Evolutionary conservation across 2,888 invertebrate species (phyloP).

Genomic region (Sminthurides aquaticus): DNA sequence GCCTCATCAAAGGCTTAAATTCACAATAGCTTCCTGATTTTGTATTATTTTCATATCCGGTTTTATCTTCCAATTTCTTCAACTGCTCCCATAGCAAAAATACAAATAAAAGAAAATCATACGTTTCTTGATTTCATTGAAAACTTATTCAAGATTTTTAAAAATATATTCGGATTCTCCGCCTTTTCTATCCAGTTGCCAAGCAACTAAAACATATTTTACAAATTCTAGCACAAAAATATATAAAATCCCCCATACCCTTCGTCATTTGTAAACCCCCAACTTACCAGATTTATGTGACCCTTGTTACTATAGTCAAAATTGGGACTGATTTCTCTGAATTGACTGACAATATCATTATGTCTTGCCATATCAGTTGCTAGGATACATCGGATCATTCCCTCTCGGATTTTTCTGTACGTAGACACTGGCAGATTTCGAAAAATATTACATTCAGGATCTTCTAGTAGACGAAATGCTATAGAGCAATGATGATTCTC

Average conservation of each 20-base stretch:
- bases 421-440: slow-evolving; percentile 54
- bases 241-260: too few species aligned
- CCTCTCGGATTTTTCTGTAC: slow-evolving; percentile 51
- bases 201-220: too few species aligned
- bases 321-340: slow-evolving; percentile 58
- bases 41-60: not conserved
- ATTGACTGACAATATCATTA: slow-evolving; percentile 67
- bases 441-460: slow-evolving; percentile 72
- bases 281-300: slow-evolving; percentile 63
- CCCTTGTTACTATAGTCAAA: slow-evolving; percentile 63
- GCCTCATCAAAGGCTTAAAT: too few species aligned
- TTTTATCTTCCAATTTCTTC: too few species aligned
- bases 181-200: too few species aligned
- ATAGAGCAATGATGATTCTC: slow-evolving; percentile 82
- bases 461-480: slow-evolving; percentile 69
- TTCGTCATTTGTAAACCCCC: too few species aligned
- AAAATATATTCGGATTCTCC: too few species aligned
- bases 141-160: too few species aligned
- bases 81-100: too few species aligned
- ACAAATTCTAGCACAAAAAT: too few species aligned
- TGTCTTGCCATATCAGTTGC: slow-evolving; percentile 74
- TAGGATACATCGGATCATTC: slow-evolving; percentile 68
- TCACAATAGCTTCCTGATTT: not conserved
- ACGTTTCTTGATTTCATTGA: too few species aligned
- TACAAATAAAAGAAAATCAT: too few species aligned